phyloP scores from a whole-genome alignment of 92 coral and sea anemone species.

The Micromussa lordhowensis region DNA sequence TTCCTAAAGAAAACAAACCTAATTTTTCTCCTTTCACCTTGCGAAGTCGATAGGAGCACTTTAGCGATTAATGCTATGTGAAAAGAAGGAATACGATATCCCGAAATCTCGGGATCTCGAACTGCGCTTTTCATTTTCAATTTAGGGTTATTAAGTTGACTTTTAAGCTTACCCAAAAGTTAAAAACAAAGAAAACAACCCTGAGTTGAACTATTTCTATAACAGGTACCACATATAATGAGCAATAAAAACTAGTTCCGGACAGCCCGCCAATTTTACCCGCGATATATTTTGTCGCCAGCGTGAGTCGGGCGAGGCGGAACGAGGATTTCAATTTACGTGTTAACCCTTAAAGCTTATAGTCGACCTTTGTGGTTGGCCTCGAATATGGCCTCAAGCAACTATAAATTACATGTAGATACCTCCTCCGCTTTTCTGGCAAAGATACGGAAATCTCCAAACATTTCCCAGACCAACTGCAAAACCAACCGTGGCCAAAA shows the following conservation, averaged over 20 bases:
- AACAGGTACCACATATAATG: not conserved
- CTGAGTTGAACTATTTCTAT: not conserved
- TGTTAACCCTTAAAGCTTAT: no score
- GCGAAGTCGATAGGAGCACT: not conserved
- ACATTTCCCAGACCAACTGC: conserved; percentile 95
- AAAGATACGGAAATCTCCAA: conserved; percentile 93
- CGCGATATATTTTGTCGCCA: not conserved
- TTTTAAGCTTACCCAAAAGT: not conserved
- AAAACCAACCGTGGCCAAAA: conserved; percentile 86
- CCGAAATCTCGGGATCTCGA: no score
- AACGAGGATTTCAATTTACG: not conserved
- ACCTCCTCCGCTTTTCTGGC: conserved; percentile 96
- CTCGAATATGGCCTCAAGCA: not conserved
- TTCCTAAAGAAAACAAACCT: not conserved
- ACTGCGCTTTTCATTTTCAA: no score
- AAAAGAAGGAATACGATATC: not conserved
- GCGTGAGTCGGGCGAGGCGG: not conserved
- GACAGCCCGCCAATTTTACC: not conserved
- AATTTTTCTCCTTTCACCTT: not conserved
- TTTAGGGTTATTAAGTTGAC: no score
- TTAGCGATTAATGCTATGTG: not conserved
- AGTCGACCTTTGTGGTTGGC: not conserved
- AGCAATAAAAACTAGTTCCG: not conserved
- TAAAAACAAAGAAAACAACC: not conserved
- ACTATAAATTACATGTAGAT: conserved; percentile 1